A percentile compares a stretch with the other conserved stretches of the same genome.
These are phyloP conservation scores for Galerucella calmariensis DNA, from an alignment of 2,888 invertebrate genomes.

Conservation along the genomic window DNA sequence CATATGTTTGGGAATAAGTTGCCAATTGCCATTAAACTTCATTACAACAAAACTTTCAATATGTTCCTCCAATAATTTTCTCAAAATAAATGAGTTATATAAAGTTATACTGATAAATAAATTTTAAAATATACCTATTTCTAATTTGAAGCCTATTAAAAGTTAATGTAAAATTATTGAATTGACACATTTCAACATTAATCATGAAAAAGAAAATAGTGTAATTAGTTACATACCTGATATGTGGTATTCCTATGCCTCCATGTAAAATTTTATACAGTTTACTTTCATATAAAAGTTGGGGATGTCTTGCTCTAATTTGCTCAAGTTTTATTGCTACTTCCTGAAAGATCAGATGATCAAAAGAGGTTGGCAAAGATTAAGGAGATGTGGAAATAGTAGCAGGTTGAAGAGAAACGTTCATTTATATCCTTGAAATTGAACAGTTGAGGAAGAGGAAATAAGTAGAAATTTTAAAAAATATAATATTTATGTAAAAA, in stretches of 20 bases:
- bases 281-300: conserved; percentile 98
- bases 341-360: conserved; percentile 74
- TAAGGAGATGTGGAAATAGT: conserved; percentile 1
- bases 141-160: background rate
- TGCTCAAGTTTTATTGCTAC: conserved; percentile 99
- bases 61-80: no score
- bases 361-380: conserved; percentile 21
- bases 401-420: conserved; percentile 9
- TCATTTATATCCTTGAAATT: conserved; percentile 31
- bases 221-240: conserved; percentile 73
- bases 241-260: conserved; percentile 95
- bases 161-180: background rate
- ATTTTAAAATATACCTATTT: no score
- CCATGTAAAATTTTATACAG: conserved; percentile 98
- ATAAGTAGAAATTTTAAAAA: conserved; percentile 6
- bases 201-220: conserved; percentile 24
- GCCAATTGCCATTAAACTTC: no score
- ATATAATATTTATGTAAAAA: background rate
- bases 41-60: no score
- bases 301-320: conserved; percentile 96
- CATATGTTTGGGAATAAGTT: no score
- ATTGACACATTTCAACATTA: background rate
- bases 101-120: no score
- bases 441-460: conserved; percentile 16
- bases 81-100: no score